These are phyloP conservation scores for Macrosteles quadrilineatus DNA, from an alignment of 1,140 invertebrate genomes.

Conservation along the genomic window DNA sequence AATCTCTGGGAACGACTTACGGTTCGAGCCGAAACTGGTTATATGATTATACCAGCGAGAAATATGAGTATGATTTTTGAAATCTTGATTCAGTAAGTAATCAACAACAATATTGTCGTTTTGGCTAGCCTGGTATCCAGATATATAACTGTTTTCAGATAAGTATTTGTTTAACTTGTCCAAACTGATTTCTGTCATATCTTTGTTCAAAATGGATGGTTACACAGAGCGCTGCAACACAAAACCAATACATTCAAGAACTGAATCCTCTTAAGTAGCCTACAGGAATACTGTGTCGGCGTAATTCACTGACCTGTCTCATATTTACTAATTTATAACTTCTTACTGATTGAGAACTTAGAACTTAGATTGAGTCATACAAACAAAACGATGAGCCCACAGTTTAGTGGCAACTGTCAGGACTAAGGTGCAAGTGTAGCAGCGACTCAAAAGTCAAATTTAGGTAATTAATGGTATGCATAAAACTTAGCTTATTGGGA, in stretches of 20 bases:
- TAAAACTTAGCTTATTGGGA: too few species aligned
- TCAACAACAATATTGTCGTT: slow-evolving; percentile 35
- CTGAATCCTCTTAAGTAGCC: background rate
- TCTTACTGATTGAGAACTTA: background rate
- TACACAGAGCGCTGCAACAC: too few species aligned
- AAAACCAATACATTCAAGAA: background rate
- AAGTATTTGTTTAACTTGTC: slow-evolving; percentile 37
- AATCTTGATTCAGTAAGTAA: slow-evolving; percentile 19
- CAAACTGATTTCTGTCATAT: slow-evolving; percentile 31
- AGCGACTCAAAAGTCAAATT: too few species aligned
- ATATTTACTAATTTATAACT: background rate
- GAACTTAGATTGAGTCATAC: too few species aligned
- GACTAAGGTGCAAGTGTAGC: too few species aligned
- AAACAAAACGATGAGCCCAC: too few species aligned
- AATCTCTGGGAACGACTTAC: slow-evolving; percentile 14
- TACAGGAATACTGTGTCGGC: background rate
- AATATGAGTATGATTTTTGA: slow-evolving; percentile 30
- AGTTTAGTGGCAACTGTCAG: too few species aligned
- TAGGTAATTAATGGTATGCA: too few species aligned
- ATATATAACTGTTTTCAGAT: slow-evolving; percentile 38
- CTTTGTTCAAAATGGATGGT: background rate
- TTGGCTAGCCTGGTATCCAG: slow-evolving; percentile 37
- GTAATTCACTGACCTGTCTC: background rate
- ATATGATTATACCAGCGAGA: slow-evolving; percentile 39
- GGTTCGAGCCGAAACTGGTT: slow-evolving; percentile 29